These are phyloP conservation scores for Psettodes erumei DNA, from an alignment of 2,113 vertebrate species.

Conservation along the genomic window DNA sequence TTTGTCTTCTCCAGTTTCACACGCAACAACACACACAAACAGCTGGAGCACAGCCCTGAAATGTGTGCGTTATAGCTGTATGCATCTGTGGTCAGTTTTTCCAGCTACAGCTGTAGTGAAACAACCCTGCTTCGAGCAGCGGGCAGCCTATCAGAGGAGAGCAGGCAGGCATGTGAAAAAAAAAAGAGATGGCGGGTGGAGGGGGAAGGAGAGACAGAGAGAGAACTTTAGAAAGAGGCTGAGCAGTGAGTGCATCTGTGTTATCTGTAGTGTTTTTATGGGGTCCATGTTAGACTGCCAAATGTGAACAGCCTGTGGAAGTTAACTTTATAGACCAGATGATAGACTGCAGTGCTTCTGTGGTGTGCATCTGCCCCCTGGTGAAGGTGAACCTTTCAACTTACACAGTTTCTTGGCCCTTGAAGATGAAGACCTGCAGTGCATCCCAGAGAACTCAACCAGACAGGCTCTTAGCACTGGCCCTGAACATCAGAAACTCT, in stretches of 20 bases:
- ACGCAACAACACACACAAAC: not conserved
- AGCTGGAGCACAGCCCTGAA: constrained; percentile 7
- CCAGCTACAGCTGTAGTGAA: constrained; percentile 64
- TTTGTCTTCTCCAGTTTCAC: constrained; percentile 1
- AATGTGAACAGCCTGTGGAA: too few relatives aligned
- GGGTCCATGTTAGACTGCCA: too few relatives aligned
- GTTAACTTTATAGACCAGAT: too few relatives aligned
- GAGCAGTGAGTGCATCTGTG: not conserved
- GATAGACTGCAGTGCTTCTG: not conserved
- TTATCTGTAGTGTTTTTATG: too few relatives aligned
- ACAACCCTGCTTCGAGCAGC: constrained; percentile 44
- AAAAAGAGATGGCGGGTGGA: not conserved
- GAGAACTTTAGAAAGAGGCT: too few relatives aligned
- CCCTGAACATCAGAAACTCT: not conserved
- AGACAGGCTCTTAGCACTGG: not conserved
- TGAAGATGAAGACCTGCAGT: not conserved
- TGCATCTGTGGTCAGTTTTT: constrained; percentile 76
- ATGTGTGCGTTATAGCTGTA: constrained; percentile 34
- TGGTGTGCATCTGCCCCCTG: not conserved
- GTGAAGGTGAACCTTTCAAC: not conserved
- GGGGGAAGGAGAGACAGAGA: too few relatives aligned
- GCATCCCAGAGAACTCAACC: not conserved
- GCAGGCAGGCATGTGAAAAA: constrained; percentile 4
- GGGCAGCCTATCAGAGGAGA: constrained; percentile 39
- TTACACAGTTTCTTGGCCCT: not conserved